Evolutionary conservation across 1,140 invertebrate species (phyloP), one percentile per base, ranked within the genome.

Genomic region (Euglossa dilemma): DNA sequence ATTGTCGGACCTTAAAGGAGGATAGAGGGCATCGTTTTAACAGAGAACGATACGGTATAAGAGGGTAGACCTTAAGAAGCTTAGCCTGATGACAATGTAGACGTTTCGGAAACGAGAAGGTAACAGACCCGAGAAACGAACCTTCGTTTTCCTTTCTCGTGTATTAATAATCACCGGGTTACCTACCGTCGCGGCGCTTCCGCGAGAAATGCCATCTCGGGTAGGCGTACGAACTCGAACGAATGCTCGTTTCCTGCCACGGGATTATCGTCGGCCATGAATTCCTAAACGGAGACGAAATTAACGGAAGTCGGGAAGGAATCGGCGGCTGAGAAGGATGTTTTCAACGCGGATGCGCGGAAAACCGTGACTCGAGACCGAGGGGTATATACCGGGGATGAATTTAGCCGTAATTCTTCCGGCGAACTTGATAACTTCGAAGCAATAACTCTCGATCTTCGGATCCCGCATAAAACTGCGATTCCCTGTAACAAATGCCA

Each of bases 51-150:
- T 72, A 56, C 54, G 64, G 64, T 80, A 74, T 88, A 76, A 61
- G 20, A 25, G 36, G 25, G 43, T 16, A 70, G 84, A 81, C 80
- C 73, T 77, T 85, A 85, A 89, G 86, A 59, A 83, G 86, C 86
- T 89, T 89, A 88, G 73, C 56, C 57, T 73, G 84, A 89, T 80
- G 86, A 80, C 84, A 78, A 79, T 77, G 78, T 88, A 76, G 78
- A 66, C 85, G 71, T 66, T 77, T 83, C 67, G 56, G 47, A 73
- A 83, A 83, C 61, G 52, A 61, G 57, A 79, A 66, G 45, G 69
- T 71, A 82, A 85, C 52, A 28, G 56, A 71, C n/a, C 28, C 54
- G 28, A 43, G 64, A 78, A 86, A 77, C 71, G 83, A 54, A 73
- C 47, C 36, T 56, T 36, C 59, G 50, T 74, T 76, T 80, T 79